phyloP scores from a whole-genome alignment of 1,140 invertebrate genomes.

The Aphaenogaster rudis region DNA sequence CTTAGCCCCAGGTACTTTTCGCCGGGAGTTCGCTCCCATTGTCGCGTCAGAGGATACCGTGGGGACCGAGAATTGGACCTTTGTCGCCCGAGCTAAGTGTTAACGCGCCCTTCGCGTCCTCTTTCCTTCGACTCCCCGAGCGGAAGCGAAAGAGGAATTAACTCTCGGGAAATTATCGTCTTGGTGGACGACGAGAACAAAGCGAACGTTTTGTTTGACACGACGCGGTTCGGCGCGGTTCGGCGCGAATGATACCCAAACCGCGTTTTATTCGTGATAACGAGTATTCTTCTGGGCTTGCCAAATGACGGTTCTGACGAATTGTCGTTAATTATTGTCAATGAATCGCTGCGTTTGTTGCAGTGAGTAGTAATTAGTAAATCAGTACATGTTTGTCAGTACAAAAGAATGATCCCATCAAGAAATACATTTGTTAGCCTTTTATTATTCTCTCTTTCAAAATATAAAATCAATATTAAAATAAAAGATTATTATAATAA shows the following conservation, averaged over 20 bases:
- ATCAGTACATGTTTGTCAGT: too few species aligned
- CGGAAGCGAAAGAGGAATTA: constrained; percentile 78
- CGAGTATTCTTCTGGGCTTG: background rate
- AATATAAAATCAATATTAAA: background rate
- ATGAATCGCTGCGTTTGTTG: background rate
- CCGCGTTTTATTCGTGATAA: constrained; percentile 7
- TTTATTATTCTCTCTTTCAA: background rate
- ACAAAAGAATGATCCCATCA: background rate
- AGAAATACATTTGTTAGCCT: background rate
- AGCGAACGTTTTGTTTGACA: constrained; percentile 67
- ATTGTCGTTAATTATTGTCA: background rate
- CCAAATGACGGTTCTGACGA: background rate
- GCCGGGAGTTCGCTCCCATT: constrained; percentile 79
- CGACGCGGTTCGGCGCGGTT: constrained; percentile 54
- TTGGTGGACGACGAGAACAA: constrained; percentile 60
- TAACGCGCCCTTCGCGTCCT: constrained; percentile 80
- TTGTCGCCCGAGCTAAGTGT: constrained; percentile 81
- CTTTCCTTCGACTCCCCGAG: constrained; percentile 34
- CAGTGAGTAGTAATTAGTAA: background rate
- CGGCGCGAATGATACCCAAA: constrained; percentile 48
- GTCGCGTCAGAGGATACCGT: constrained; percentile 78
- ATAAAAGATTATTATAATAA: background rate
- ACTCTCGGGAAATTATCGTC: constrained; percentile 84
- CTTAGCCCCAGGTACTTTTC: constrained; percentile 81
- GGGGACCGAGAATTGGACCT: constrained; percentile 82